phyloP scores from a whole-genome alignment of 2,113 vertebrate species.

The Pseudorasbora parva region DNA sequence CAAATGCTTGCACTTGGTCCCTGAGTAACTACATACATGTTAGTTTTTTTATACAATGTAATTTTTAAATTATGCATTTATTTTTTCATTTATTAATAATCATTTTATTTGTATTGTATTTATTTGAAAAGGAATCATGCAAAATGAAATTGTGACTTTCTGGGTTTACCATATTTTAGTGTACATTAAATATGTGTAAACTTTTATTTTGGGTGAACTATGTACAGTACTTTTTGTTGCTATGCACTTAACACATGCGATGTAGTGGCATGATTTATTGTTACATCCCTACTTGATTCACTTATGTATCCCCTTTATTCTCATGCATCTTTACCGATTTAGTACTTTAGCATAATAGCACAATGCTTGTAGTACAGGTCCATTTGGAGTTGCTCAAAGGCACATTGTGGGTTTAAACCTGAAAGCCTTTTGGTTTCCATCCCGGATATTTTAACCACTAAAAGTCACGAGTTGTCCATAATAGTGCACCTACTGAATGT shows the following conservation, averaged over 20 bases:
- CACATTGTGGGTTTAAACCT: not conserved
- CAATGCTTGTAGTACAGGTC: not conserved
- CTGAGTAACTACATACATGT: too few species aligned
- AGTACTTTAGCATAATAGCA: not conserved
- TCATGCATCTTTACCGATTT: not conserved
- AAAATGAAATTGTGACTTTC: too few species aligned
- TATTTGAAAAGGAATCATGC: not conserved
- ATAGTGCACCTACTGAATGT: constrained; percentile 82
- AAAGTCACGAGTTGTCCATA: not conserved
- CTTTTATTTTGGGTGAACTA: too few species aligned
- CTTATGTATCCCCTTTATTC: not conserved
- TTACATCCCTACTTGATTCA: not conserved
- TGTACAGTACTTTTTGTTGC: too few species aligned
- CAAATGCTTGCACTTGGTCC: too few species aligned
- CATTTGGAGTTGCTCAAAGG: not conserved
- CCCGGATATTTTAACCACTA: not conserved
- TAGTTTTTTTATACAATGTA: too few species aligned
- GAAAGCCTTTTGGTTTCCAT: not conserved
- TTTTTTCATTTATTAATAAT: too few species aligned
- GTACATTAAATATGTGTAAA: too few species aligned
- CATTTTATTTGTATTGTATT: not conserved
- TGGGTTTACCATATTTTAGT: too few species aligned
- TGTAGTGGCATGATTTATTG: not conserved
- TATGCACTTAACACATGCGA: too few species aligned
- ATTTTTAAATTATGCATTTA: not conserved